Evolutionary conservation across 2,888 invertebrate genomes (phyloP).

Genomic region (Agrotis clavis): DNA sequence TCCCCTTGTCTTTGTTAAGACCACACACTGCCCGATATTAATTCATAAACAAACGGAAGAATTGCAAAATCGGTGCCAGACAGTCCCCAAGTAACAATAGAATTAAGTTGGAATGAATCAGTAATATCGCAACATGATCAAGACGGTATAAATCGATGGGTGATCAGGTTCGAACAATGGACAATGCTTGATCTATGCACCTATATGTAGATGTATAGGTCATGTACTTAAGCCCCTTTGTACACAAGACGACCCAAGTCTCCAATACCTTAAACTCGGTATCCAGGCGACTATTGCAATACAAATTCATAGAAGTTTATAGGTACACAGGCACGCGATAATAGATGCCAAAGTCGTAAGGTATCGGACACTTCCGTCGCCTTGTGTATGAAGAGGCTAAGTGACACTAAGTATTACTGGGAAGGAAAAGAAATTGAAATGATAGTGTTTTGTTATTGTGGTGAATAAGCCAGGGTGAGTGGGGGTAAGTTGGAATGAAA

Average conservation of each 20-base stretch:
- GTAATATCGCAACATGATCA: conserved; percentile 50
- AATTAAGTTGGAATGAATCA: conserved; percentile 40
- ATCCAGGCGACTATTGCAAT: too few species aligned
- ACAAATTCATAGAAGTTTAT: too few species aligned
- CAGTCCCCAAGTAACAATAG: conserved; percentile 30
- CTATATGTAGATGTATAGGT: conserved; percentile 19
- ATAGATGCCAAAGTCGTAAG: too few species aligned
- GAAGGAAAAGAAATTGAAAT: conserved; percentile 20
- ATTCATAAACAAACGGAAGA: conserved; percentile 19
- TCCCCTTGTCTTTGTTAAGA: conserved; percentile 4
- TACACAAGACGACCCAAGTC: too few species aligned
- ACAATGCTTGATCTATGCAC: conserved; percentile 46
- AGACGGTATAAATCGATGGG: conserved; percentile 51
- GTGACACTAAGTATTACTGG: conserved; percentile 9
- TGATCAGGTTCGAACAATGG: conserved; percentile 56
- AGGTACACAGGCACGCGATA: too few species aligned
- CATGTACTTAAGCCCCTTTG: conserved; percentile 8
- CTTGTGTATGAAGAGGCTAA: too few species aligned
- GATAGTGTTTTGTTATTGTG: conserved; percentile 10
- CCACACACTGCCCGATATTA: conserved; percentile 29
- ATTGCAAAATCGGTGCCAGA: conserved; percentile 48
- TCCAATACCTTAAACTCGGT: too few species aligned
- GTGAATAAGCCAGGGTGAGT: background rate
- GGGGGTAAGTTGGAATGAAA: too few species aligned
- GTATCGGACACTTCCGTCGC: too few species aligned